A percentile compares a stretch with the other conserved stretches of the same genome.
phyloP scores from a whole-genome alignment of 2,888 invertebrate genomes.

The Leucophora obtusa region DNA sequence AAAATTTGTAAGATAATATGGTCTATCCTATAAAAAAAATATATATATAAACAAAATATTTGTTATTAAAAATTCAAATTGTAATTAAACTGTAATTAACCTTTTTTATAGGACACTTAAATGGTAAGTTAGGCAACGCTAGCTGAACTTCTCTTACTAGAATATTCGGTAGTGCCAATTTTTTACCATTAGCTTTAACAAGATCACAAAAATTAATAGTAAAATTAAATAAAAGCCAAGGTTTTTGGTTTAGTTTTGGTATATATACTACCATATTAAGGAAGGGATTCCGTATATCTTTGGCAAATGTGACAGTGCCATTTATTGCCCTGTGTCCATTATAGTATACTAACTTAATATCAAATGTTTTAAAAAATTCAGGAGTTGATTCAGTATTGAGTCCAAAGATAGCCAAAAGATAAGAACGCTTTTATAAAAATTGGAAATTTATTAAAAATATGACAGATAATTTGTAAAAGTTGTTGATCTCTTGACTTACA shows the following conservation, averaged over 20 bases:
- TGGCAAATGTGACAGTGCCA: not conserved
- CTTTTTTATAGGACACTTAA: not conserved
- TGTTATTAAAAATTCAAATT: no score
- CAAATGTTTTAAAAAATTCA: not conserved
- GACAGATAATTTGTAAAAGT: no score
- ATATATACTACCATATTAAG: not conserved
- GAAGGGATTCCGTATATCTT: not conserved
- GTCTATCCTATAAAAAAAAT: no score
- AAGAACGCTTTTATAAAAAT: not conserved
- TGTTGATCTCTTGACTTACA: no score
- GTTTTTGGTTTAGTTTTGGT: not conserved
- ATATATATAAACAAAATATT: no score
- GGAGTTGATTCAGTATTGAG: not conserved
- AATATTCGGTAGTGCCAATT: not conserved
- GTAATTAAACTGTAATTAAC: no score
- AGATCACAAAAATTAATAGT: not conserved
- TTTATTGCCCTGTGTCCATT: not conserved
- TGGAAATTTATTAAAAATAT: no score
- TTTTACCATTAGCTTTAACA: not conserved
- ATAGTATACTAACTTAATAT: not conserved
- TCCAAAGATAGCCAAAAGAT: not conserved
- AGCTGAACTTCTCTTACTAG: not conserved
- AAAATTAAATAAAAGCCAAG: not conserved
- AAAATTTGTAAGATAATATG: no score
- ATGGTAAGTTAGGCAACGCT: not conserved